Conservation (phyloP, 2,888 invertebrate species). For the Polymixis lichenea region DNA sequence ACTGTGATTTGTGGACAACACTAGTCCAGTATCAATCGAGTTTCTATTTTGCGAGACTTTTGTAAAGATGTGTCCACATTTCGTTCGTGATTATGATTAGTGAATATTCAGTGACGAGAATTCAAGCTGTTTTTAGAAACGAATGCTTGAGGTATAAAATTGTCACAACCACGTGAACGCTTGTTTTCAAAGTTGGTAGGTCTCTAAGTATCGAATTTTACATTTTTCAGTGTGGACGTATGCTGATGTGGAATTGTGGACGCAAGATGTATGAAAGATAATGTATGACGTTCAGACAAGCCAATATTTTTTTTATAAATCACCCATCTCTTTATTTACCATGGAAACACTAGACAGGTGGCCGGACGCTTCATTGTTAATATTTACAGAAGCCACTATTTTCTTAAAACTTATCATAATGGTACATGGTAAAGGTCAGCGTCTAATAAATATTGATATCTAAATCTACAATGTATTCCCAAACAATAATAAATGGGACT, state of each 20-base stretch:
- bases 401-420: neutral
- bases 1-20: constrained; percentile 15
- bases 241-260: neutral
- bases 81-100: neutral
- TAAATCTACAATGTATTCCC: constrained; percentile 34
- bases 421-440: constrained; percentile 25
- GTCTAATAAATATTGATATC: constrained; percentile 31
- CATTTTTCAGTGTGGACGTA: neutral
- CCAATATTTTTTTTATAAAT: neutral
- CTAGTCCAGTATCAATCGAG: neutral
- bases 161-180: neutral
- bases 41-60: neutral
- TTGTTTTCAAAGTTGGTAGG: neutral
- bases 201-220: neutral
- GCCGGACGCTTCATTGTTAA: constrained; percentile 10
- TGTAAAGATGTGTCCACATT: neutral
- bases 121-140: neutral
- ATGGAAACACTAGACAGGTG: neutral
- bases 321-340: neutral
- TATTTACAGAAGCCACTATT: constrained; percentile 36
- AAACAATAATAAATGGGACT: constrained; percentile 53
- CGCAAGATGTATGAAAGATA: no score
- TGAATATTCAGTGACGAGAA: neutral
- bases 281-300: neutral
- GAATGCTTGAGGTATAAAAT: neutral